A percentile compares a stretch with the other conserved stretches of the same genome.
Evolutionary conservation across 2,888 invertebrate genomes (phyloP).

Genomic region (Carabus problematicus): DNA sequence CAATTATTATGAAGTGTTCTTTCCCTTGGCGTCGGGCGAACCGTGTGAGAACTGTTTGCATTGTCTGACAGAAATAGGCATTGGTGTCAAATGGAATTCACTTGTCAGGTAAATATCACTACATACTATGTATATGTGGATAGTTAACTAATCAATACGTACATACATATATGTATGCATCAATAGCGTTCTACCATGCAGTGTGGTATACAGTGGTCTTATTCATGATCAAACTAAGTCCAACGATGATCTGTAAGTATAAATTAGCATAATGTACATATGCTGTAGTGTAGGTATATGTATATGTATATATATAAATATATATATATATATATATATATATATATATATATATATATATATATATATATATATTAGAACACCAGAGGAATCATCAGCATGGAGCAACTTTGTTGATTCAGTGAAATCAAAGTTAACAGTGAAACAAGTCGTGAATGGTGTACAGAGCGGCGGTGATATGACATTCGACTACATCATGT

Average conservation of each 20-base stretch:
- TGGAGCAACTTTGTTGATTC: constrained; percentile 79
- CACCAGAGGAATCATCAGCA: constrained; percentile 65
- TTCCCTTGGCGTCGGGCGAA: constrained; percentile 73
- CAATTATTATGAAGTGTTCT: constrained; percentile 74
- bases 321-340: not conserved
- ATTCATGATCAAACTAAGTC: constrained; percentile 45
- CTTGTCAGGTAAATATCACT: constrained; percentile 72
- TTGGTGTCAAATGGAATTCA: constrained; percentile 73
- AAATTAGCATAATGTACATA: constrained; percentile 8
- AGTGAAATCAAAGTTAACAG: constrained; percentile 79
- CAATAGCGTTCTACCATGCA: constrained; percentile 69
- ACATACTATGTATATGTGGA: no score
- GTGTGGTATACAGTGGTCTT: constrained; percentile 63
- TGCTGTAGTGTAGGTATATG: no score
- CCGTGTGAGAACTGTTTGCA: constrained; percentile 77
- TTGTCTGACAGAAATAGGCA: constrained; percentile 75
- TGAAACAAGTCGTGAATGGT: constrained; percentile 84
- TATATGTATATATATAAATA: not conserved
- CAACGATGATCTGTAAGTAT: constrained; percentile 28
- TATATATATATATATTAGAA: constrained; percentile 38
- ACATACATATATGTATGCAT: constrained; percentile 6
- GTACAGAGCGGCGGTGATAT: constrained; percentile 78
- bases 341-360: not conserved
- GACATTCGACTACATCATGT: constrained; percentile 81
- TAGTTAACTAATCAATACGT: constrained; percentile 1